Evolutionary conservation across 2,113 vertebrate genomes (phyloP).

Genomic region (Turnix velox): DNA sequence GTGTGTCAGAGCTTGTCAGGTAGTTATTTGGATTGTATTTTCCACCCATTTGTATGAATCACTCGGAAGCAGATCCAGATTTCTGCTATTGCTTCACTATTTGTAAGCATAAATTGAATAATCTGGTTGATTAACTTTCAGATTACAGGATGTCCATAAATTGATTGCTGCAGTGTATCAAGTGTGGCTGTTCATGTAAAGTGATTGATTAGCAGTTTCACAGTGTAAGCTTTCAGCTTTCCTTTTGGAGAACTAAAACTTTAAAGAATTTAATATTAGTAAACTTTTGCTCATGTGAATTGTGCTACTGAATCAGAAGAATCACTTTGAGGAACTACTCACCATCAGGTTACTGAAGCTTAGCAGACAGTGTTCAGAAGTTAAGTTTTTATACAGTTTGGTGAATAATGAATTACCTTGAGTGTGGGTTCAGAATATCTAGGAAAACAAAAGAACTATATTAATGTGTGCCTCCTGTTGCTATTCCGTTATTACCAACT

Average conservation of each 20-base stretch:
- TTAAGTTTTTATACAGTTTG: background rate
- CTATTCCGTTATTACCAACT: background rate
- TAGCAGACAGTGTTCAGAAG: background rate
- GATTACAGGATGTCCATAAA: background rate
- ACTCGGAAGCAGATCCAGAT: conserved; percentile 13
- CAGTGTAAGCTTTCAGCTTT: background rate
- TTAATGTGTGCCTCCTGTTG: background rate
- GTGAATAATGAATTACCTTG: background rate
- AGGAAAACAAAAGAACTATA: background rate
- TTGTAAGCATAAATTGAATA: conserved; percentile 33
- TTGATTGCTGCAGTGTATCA: background rate
- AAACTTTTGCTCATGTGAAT: background rate
- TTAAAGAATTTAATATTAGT: background rate
- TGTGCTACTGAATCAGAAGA: background rate
- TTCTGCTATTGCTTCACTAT: conserved; percentile 10
- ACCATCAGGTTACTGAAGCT: background rate
- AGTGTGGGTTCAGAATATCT: background rate
- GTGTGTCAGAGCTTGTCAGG: conserved; percentile 44
- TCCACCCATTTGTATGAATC: conserved; percentile 35
- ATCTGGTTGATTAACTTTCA: background rate
- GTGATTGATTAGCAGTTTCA: background rate
- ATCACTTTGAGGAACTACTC: background rate
- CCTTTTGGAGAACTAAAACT: background rate
- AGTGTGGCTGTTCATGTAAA: background rate
- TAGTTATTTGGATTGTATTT: conserved; percentile 26